Percentiles rank a stretch among this genome's conserved stretches.
Evolutionary conservation across 1,140 invertebrate species (phyloP).

Genomic region (Cherax destructor): DNA sequence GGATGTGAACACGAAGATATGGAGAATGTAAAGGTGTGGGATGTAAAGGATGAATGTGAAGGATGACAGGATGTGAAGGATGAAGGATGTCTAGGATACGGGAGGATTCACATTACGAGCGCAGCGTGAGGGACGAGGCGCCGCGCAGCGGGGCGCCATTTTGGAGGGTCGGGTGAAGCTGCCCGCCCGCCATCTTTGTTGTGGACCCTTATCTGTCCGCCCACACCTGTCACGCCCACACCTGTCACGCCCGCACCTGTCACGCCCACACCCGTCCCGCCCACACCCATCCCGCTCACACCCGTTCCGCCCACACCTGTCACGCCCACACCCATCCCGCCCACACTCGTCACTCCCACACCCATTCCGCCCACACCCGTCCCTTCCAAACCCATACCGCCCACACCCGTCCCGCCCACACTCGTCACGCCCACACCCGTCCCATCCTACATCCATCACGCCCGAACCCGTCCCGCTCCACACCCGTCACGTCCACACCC

Average conservation of each 20-base stretch:
- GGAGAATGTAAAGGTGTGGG: background rate
- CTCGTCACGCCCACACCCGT: too few relatives aligned
- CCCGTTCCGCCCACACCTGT: background rate
- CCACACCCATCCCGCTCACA: too few relatives aligned
- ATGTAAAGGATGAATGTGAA: too few relatives aligned
- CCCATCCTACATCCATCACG: too few relatives aligned
- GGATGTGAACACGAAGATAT: background rate
- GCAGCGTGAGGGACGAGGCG: slow-evolving; percentile 25
- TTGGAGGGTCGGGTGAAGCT: slow-evolving; percentile 22
- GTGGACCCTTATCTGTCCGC: background rate
- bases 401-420: too few relatives aligned
- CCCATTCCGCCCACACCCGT: too few relatives aligned
- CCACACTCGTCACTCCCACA: background rate
- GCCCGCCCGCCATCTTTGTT: slow-evolving; percentile 43
- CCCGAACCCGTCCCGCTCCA: too few relatives aligned
- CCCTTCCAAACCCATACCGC: too few relatives aligned
- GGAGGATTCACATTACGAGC: slow-evolving; percentile 2
- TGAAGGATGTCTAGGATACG: background rate
- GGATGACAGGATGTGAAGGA: background rate
- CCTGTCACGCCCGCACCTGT: background rate
- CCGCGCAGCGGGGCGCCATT: slow-evolving; percentile 44
- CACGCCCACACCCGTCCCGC: too few relatives aligned
- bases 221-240: background rate
- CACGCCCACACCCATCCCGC: background rate
- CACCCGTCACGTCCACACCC: too few relatives aligned